Conservation (phyloP, 2,113 vertebrate species). For the Oryzias javanicus region DNA sequence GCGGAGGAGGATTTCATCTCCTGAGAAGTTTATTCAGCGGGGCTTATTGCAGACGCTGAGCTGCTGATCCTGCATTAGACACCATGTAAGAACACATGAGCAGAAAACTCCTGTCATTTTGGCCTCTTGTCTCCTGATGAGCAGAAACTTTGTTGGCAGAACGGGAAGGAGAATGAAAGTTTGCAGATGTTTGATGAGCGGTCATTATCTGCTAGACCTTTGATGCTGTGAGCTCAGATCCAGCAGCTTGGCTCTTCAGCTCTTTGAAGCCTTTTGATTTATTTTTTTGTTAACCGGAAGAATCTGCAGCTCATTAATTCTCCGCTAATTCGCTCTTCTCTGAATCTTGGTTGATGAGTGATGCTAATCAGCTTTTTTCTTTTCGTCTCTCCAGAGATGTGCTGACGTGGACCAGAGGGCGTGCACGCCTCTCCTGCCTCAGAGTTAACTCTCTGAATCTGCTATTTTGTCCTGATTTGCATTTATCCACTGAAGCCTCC, state of each 20-base stretch:
- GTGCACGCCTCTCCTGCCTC: not conserved
- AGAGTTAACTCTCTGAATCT: no score
- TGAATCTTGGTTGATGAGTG: slow-evolving; percentile 23
- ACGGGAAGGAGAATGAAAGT: slow-evolving; percentile 3
- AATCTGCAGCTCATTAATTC: slow-evolving; percentile 28
- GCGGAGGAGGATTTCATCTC: slow-evolving; percentile 21
- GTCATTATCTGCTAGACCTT: slow-evolving; percentile 24
- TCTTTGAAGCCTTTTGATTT: slow-evolving; percentile 37
- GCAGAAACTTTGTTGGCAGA: slow-evolving; percentile 31
- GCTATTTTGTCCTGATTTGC: no score
- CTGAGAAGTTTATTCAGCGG: slow-evolving; percentile 19
- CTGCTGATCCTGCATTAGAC: slow-evolving; percentile 40
- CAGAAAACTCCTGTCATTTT: slow-evolving; percentile 14
- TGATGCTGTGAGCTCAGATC: slow-evolving; percentile 28
- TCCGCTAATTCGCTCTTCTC: slow-evolving; percentile 15
- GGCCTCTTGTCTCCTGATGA: not conserved
- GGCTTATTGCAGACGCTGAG: slow-evolving; percentile 40
- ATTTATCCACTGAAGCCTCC: no score
- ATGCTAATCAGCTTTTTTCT: slow-evolving; percentile 26
- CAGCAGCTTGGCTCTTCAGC: slow-evolving; percentile 4
- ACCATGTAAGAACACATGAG: slow-evolving; percentile 5
- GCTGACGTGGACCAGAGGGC: not conserved
- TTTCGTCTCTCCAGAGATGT: not conserved
- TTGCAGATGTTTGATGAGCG: slow-evolving; percentile 11
- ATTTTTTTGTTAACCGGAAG: slow-evolving; percentile 5